A percentile compares a stretch with the other conserved stretches of the same genome.
These are phyloP conservation scores for Cosmopolites sordidus DNA, from an alignment of 2,888 invertebrate genomes.

Conservation along the genomic window DNA sequence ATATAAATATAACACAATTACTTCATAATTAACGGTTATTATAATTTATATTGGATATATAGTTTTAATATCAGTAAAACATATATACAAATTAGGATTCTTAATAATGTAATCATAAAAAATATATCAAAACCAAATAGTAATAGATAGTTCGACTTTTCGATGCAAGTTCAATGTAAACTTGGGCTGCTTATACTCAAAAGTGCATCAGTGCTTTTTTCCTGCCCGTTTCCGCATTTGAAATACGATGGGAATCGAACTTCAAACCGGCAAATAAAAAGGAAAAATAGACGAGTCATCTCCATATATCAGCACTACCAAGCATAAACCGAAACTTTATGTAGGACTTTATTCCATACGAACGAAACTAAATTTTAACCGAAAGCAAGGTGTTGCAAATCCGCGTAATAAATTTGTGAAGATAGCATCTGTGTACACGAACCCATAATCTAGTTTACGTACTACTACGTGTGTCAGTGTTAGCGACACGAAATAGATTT, in stretches of 20 bases:
- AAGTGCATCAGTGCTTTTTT: background rate
- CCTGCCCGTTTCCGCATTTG: background rate
- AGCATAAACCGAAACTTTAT: constrained; percentile 4
- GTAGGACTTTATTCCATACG: constrained; percentile 5
- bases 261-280: background rate
- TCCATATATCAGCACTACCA: background rate
- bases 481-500: constrained; percentile 1
- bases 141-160: too few species aligned
- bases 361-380: constrained; percentile 7
- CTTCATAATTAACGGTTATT: too few species aligned
- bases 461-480: background rate
- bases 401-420: constrained; percentile 8
- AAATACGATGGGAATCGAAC: background rate
- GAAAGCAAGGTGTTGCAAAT: constrained; percentile 8
- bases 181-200: background rate
- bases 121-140: too few species aligned
- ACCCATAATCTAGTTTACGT: constrained; percentile 1
- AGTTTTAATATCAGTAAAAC: too few species aligned
- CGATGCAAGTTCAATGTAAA: too few species aligned
- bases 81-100: too few species aligned
- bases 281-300: background rate
- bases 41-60: too few species aligned
- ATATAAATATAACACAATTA: too few species aligned
- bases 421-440: constrained; percentile 8
- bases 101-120: too few species aligned